Conservation (phyloP, 92 coral and sea anemone genomes). For the Pocillopora meandrina region DNA sequence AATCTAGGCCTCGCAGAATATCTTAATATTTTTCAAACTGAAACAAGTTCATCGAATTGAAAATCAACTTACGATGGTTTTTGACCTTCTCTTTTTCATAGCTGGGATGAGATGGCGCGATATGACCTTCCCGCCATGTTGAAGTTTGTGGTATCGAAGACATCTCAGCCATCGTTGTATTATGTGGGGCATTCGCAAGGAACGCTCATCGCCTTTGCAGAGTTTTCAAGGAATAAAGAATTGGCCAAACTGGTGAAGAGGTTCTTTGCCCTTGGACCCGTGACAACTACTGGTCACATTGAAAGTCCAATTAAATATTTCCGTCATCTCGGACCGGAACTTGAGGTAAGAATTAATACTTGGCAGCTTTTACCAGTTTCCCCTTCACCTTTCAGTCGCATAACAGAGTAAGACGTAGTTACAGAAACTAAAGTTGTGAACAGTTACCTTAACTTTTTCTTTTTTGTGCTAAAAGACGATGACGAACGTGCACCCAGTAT, state of each 20-base stretch:
- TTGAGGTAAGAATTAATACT: constrained; percentile 50
- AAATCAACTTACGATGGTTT: too few species aligned
- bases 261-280: constrained; percentile 88
- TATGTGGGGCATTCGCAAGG: constrained; percentile 97
- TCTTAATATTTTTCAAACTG: too few species aligned
- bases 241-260: constrained; percentile 75
- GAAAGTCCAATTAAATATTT: constrained; percentile 69
- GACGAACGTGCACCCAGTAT: too few species aligned
- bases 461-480: too few species aligned
- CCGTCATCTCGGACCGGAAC: constrained; percentile 47
- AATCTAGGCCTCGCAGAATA: too few species aligned
- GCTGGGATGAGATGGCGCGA: constrained; percentile 95
- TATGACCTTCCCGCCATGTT: constrained; percentile 95
- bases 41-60: background rate
- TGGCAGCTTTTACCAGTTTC: background rate
- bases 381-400: too few species aligned
- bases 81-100: constrained; percentile 9
- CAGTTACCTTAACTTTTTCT: too few species aligned
- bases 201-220: constrained; percentile 89
- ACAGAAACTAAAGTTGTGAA: too few species aligned
- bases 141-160: constrained; percentile 60
- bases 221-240: constrained; percentile 75
- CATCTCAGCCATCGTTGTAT: constrained; percentile 61
- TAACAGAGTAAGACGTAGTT: too few species aligned
- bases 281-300: constrained; percentile 66